Base-by-base conservation (phyloP, 35 echinoderm and acorn worm genomes). In the Chiridota heheva region DNA sequence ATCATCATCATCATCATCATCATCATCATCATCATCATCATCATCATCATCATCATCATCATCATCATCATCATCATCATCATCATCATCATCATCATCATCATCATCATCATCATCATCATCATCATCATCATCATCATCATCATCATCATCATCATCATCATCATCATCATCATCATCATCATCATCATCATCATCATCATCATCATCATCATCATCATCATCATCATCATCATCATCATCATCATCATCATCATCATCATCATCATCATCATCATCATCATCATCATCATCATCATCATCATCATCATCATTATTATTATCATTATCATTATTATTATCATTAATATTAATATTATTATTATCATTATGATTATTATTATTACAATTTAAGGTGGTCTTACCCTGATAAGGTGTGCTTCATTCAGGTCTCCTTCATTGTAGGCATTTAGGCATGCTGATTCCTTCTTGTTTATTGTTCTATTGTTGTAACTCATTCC, bases 11-110 rank as follows among this genome's bases (percentile, higher is more conserved):
- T 82, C 22, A 69, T 82, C 60, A 82, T 82, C 78, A 68, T 82
- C 78, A 82, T 69, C 58, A 45, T 82, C 60, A 67, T 69, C 59
- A 82, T 82, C 39, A 67, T 82, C 78, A 67, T 82, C 78, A 67
- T 67, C 36, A 67, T 67, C 60, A 67, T 67, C 60, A 82, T 82
- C 78, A 82, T 82, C 78, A 82, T 82, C 58, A 67, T 82, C 16
- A 67, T 82, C 78, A 82, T 82, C 58, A 82, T 82, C 78, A 82
- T 82, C 78, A 82, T 82, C 59, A 68, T 82, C 58, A 68, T 82
- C 38, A 60, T 67, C 40, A 25, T 67, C 29, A 64, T 67, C 25
- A 41, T 67, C 78, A 64, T 67, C 60, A 67, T 68, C 60, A 67
- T 82, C 60, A 67, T 67, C 60, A 82, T 82, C 60, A 82, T 82